A percentile compares a stretch with the other conserved stretches of the same genome.
Evolutionary conservation across 2,113 vertebrate species (phyloP).

Genomic region (Sturnus vulgaris): DNA sequence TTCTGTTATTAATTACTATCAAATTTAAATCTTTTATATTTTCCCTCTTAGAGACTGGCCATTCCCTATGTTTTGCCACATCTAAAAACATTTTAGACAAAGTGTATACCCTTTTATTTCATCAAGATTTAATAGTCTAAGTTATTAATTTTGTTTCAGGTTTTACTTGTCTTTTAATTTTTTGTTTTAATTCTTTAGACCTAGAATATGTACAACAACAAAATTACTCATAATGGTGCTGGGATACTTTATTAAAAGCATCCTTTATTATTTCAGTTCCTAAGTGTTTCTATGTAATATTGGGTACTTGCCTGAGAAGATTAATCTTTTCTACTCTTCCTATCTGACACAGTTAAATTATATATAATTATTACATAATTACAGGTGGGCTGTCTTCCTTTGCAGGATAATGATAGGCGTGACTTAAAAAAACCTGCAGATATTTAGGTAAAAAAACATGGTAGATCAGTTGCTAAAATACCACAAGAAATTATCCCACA

Average conservation of each 20-base stretch:
- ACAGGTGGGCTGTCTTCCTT: neutral
- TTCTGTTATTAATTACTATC: neutral
- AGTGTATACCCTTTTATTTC: slow-evolving; percentile 32
- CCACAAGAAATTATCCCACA: neutral
- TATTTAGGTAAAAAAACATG: slow-evolving; percentile 32
- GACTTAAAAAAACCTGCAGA: neutral
- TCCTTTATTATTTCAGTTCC: slow-evolving; percentile 59
- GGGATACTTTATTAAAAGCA: slow-evolving; percentile 41
- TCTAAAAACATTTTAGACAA: slow-evolving; percentile 13
- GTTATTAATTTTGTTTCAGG: slow-evolving; percentile 43
- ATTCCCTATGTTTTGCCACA: neutral
- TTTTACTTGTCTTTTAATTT: slow-evolving; percentile 9
- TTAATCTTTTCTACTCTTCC: neutral
- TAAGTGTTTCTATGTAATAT: slow-evolving; percentile 12
- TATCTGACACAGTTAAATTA: slow-evolving; percentile 15
- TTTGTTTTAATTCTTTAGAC: neutral
- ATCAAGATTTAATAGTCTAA: slow-evolving; percentile 22
- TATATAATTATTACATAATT: slow-evolving; percentile 54
- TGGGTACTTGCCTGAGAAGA: neutral
- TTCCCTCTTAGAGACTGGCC: neutral
- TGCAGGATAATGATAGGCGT: neutral
- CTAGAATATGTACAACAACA: slow-evolving; percentile 33
- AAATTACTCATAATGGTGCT: slow-evolving; percentile 55
- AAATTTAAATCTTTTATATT: neutral
- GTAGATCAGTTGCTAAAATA: neutral